Base-by-base conservation (phyloP, 2,888 invertebrate genomes). In the Cybosia mesomella region DNA sequence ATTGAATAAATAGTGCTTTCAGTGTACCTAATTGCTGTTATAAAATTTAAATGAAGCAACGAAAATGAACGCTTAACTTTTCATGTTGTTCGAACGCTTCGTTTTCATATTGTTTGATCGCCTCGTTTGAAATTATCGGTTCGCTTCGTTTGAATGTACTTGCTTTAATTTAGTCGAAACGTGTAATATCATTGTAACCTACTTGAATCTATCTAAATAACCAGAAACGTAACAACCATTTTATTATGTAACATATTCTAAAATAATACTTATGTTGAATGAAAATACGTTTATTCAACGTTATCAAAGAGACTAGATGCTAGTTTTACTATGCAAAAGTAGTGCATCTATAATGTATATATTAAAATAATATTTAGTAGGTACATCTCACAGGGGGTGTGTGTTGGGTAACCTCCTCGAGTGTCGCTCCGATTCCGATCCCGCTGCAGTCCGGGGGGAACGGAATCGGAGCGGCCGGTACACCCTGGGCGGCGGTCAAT, bases 251-350 rank as follows among this genome's bases (percentile, higher is more conserved):
- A 68, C 65, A 72, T 66, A 67, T 36, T 15, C 13, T 28, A 36
- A 54, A 24, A 36, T 36, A 43, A 36, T 63, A 24, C 57, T 67
- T 74, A 68, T 71, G 65, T 72, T 72, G 65, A 65, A 64, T 58
- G 13, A 8, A 57, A 61, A 58, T 8, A 67, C 62, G 58, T 63
- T 55, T 67, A 57, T 36, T 64, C 24, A 24, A 54, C 60, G 18
- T 72, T 63, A 64, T 63, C 36, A 70, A 68, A 59, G 60, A 78
- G 79, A 80, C 81, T 82, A 83, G 81, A 78, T 22, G 60, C 67
- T 78, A 75, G 49, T 77, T 73, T 77, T 66, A 77, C 70, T 74
- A 36, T 62, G 64, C 18, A 61, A 75, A 36, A 39, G 15, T 59
- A 10, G 39, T 24, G 9, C 39, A 15, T 59, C 21, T 22, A 39